These are phyloP conservation scores for Delphinapterus leucas DNA, from an alignment of 2,113 vertebrate genomes.

Conservation along the genomic window DNA sequence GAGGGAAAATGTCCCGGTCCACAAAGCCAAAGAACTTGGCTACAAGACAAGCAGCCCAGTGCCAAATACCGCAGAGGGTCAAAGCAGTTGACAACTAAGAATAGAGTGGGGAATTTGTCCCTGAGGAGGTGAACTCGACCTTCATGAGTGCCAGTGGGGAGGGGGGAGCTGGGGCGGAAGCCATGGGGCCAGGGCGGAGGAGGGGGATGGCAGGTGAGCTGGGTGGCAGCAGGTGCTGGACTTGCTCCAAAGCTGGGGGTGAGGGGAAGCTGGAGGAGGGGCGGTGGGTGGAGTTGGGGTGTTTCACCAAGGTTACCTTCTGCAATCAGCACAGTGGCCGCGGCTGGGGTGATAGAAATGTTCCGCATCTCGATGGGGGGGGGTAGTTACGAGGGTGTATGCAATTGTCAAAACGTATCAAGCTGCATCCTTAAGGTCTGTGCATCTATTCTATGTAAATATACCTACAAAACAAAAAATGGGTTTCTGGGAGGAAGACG, in stretches of 20 bases:
- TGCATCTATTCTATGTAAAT: rapidly evolving
- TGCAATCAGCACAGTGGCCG: neutral
- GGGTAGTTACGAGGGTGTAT: neutral
- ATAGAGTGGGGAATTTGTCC: slow-evolving; percentile 49
- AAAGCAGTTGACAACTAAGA: slow-evolving; percentile 63
- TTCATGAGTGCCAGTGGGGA: neutral
- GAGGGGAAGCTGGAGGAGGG: neutral
- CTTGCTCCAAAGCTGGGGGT: neutral
- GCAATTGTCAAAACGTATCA: neutral
- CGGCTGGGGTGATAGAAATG: neutral
- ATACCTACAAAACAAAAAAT: neutral
- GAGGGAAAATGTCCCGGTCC: neutral
- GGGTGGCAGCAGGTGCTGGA: neutral
- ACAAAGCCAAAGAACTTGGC: neutral
- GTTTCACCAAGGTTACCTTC: neutral
- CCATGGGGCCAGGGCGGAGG: neutral
- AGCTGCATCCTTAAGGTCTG: neutral
- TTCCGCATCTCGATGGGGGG: rapidly evolving
- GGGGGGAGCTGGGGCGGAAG: neutral
- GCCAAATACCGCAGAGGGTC: slow-evolving; percentile 36
- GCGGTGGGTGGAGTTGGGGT: neutral
- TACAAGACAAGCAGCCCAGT: neutral
- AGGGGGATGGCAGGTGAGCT: neutral
- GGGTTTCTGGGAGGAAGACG: neutral
- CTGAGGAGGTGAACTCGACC: neutral